phyloP scores from a whole-genome alignment of 2,888 invertebrate species.

The Dascillus cervinus region DNA sequence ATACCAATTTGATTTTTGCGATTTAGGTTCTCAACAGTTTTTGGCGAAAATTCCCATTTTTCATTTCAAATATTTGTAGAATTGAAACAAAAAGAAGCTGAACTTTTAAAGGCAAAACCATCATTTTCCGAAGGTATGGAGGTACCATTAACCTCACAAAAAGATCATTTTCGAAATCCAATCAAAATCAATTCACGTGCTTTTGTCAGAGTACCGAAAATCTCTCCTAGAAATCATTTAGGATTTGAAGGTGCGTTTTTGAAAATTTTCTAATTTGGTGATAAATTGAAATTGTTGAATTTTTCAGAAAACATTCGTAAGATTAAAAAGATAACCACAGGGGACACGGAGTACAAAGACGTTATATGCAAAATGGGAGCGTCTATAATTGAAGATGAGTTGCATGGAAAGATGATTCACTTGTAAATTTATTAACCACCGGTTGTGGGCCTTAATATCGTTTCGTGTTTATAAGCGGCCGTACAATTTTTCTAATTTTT shows the following conservation, averaged over 20 bases:
- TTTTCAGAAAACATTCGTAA: slow-evolving; percentile 18
- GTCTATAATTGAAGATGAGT: slow-evolving; percentile 52
- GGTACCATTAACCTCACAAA: slow-evolving; percentile 12
- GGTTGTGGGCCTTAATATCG: no score
- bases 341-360: slow-evolving; percentile 56
- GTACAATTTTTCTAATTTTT: no score
- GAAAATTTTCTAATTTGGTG: neutral
- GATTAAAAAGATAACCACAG: slow-evolving; percentile 30
- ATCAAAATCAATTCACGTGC: slow-evolving; percentile 9
- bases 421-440: no score
- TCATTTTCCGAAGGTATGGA: slow-evolving; percentile 11
- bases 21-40: slow-evolving; percentile 39
- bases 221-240: no score
- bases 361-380: slow-evolving; percentile 54
- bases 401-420: slow-evolving; percentile 41
- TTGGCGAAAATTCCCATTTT: no score
- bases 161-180: slow-evolving; percentile 12
- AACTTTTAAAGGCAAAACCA: no score
- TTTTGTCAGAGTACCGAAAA: neutral
- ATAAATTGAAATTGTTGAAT: neutral
- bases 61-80: no score
- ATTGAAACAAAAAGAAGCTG: no score
- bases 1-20: slow-evolving; percentile 55
- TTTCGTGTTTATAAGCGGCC: no score
- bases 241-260: slow-evolving; percentile 6